Evolutionary conservation across 1,140 invertebrate species (phyloP), one percentile per base, ranked within the genome.

Genomic region (Aphelenchoides fujianensis): DNA sequence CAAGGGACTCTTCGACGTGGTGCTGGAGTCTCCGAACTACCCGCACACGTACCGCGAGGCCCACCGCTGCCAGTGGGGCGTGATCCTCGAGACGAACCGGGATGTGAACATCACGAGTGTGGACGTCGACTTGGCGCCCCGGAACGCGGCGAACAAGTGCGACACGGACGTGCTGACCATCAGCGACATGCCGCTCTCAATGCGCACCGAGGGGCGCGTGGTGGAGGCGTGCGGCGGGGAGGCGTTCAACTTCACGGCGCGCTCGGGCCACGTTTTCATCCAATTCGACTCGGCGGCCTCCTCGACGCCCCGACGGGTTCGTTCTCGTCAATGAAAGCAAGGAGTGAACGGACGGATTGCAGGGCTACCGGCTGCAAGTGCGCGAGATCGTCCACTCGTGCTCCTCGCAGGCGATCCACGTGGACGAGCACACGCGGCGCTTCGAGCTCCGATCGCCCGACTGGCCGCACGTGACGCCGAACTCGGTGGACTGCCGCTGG

Each of bases 331-430:
- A 34, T 48, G 23, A 62, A 3, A 59, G 68, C 19, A 30, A 1
- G 2, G 7, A 31, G 30, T 12, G 30, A 37, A 34, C 28, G 2
- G 2, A 41, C n/a, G 0, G 1, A 0, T 31, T 70, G 19, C 19
- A 82, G 78, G 82, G 82, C 16, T 82, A 82, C 69, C 75, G 77
- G 71, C 30, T 82, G 27, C 53, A 53, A 0, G 34, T 82, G 9
- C 32, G 57, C 23, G 81, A 82, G 55, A 27, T 70, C 9, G 30
- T 84, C n/a, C 69, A 79, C 3, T 75, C 75, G 31, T 82, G 83
- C 63, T 41, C 75, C 30, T 66, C 69, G 1, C 53, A 72, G 32
- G 53, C 41, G 12, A 36, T 82, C 3, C 52, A 53, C 41, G 52
- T 82, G 2, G 76, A 84, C 63, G 79, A 82, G 53, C 35, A 74